Evolutionary conservation across 2,888 invertebrate genomes (phyloP), one percentile per base, ranked within the genome.

Genomic region (Drosophila mulleri): DNA sequence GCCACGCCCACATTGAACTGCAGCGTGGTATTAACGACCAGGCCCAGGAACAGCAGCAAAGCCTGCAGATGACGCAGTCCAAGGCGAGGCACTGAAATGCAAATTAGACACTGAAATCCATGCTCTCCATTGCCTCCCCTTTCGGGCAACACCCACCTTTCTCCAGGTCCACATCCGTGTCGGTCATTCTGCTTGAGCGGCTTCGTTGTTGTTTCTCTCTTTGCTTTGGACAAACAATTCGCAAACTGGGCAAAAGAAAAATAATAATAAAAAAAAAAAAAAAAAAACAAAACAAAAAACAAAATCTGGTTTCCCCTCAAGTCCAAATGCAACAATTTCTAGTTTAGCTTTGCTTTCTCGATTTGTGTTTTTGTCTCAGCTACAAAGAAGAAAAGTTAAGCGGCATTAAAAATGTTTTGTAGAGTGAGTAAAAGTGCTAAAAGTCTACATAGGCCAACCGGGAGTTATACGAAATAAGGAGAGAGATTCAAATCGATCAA

Each of bases 1-100:
- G 95, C 96, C n/a, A 96, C 95, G 2, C 95, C 96, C 90, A 96
- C 94, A 83, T 95, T 95, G 54, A 95, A 95, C 58, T 96, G 93
- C 68, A 95, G 94, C 1, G 94, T 94, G 82, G 95, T 95, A 50
- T 95, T 94, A 23, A 95, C 94, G 2, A 94, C 92, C 80, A 95
- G 93, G 0, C 95, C 94, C 16, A 94, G 75, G 84, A 96, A 95
- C 73, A 96, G 92, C 67, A 96, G 91, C 5, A 94, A 81, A 8
- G 94, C 94, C 91, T 96, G 96, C 20, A 94, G 87, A 86, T 96
- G 96, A 12, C 96, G 93, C 52, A 94, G 91, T 32, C 96, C 96
- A 48, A 92, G 82, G 62, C 84, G 64, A 29, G 89, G 83, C 65
- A 72, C 91, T 91, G 64, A 78, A 74, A 75, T 53, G 47, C 57